Evolutionary conservation across 2,797 vertebrate species (phyloP).

Genomic region (Tokudaia muenninki): DNA sequence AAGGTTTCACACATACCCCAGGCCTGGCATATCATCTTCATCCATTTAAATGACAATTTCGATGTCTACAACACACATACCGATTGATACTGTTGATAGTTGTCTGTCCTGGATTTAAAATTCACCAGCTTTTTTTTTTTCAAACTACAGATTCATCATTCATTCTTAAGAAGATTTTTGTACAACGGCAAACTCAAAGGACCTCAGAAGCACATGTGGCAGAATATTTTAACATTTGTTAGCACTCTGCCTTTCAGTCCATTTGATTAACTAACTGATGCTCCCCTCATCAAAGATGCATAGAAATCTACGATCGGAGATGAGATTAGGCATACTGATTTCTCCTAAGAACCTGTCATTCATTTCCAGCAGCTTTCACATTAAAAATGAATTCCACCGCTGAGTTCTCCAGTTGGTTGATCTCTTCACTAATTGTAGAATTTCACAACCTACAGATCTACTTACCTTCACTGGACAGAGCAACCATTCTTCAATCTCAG

Average conservation of each 20-base stretch:
- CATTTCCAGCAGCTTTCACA: conserved; percentile 39
- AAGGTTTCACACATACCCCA: conserved; percentile 30
- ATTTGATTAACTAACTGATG: conserved; percentile 9
- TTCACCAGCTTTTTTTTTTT: conserved; percentile 31
- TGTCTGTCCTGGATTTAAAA: conserved; percentile 29
- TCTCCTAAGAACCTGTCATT: background rate
- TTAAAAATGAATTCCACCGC: conserved; percentile 22
- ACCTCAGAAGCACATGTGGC: background rate
- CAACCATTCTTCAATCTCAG: background rate
- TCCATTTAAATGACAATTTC: conserved; percentile 36
- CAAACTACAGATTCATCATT: conserved; percentile 27
- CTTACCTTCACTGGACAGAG: conserved; percentile 1
- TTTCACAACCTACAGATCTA: background rate
- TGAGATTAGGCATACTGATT: background rate
- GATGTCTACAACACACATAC: background rate
- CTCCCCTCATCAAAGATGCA: conserved; percentile 19
- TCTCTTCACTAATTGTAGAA: conserved; percentile 18
- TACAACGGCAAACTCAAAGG: conserved; percentile 45
- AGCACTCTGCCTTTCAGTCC: conserved; percentile 17
- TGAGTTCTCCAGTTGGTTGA: conserved; percentile 31
- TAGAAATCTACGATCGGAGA: conserved; percentile 42
- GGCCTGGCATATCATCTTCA: background rate
- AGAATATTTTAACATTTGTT: conserved; percentile 39
- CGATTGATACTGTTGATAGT: conserved; percentile 15
- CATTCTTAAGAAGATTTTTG: conserved; percentile 36